Evolutionary conservation across 1,140 invertebrate genomes (phyloP).

Genomic region (Drosophila navojoa): DNA sequence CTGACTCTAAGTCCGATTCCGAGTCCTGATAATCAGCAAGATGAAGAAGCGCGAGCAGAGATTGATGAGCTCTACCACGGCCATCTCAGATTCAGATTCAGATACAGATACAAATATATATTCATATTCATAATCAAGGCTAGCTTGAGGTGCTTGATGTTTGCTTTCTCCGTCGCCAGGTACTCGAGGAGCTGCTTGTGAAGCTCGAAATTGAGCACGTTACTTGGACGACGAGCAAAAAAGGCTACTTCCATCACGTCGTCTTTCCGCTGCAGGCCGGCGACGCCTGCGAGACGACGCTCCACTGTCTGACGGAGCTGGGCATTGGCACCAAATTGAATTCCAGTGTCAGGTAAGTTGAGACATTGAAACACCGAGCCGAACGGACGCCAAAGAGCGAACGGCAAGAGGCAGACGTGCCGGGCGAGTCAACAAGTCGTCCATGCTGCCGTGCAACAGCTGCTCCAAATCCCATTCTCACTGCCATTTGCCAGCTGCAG

Average conservation of each 20-base stretch:
- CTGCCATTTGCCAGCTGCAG: not conserved
- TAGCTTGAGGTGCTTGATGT: no score
- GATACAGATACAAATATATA: not conserved
- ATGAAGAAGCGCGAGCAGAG: slow-evolving; percentile 39
- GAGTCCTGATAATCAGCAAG: slow-evolving; percentile 35
- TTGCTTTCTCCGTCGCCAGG: slow-evolving; percentile 77
- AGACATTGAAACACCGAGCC: slow-evolving; percentile 56
- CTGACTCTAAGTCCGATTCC: not conserved
- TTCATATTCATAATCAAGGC: slow-evolving; percentile 46
- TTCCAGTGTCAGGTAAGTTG: slow-evolving; percentile 88
- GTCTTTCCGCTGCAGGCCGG: slow-evolving; percentile 88
- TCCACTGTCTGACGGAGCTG: slow-evolving; percentile 89
- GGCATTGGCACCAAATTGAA: slow-evolving; percentile 89
- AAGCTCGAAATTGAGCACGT: slow-evolving; percentile 89
- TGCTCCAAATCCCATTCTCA: slow-evolving; percentile 33
- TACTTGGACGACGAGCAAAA: slow-evolving; percentile 88
- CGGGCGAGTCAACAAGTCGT: slow-evolving; percentile 57
- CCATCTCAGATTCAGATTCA: slow-evolving; percentile 29
- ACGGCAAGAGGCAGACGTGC: slow-evolving; percentile 51
- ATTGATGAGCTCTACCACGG: slow-evolving; percentile 43
- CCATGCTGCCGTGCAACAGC: slow-evolving; percentile 54
- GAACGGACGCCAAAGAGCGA: slow-evolving; percentile 22
- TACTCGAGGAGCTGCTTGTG: slow-evolving; percentile 87
- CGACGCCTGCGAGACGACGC: slow-evolving; percentile 88
- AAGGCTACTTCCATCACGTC: slow-evolving; percentile 88